Conservation (phyloP, 2,113 vertebrate species). For the Psittacula cyanocephala region DNA sequence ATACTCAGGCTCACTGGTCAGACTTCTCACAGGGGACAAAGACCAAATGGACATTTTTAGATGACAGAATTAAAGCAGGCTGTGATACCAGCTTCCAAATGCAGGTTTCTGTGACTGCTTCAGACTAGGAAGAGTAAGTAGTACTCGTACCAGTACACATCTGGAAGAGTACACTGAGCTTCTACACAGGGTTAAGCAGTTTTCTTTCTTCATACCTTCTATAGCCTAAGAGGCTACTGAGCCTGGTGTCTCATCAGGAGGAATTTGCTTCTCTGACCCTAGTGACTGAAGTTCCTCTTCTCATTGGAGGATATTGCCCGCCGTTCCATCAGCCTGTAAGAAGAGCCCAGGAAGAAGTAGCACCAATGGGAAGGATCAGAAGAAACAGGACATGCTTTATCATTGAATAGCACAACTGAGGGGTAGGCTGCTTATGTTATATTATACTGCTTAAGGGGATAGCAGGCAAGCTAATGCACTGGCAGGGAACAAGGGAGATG, state of each 20-base stretch:
- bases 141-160: background rate
- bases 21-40: background rate
- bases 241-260: background rate
- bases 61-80: background rate
- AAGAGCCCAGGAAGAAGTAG: background rate
- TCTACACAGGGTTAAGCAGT: background rate
- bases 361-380: background rate
- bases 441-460: background rate
- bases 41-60: conserved; percentile 12
- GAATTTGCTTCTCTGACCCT: background rate
- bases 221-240: background rate
- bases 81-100: background rate
- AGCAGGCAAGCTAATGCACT: background rate
- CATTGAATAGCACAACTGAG: background rate
- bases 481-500: background rate
- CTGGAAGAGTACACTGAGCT: background rate
- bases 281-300: background rate
- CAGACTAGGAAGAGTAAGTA: background rate
- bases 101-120: background rate
- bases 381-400: background rate
- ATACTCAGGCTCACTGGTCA: conserved; percentile 18
- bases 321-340: background rate
- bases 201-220: background rate
- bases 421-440: background rate
- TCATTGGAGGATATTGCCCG: background rate